Conservation (phyloP, 2,888 invertebrate genomes). For the Liodrosophila aerea region DNA sequence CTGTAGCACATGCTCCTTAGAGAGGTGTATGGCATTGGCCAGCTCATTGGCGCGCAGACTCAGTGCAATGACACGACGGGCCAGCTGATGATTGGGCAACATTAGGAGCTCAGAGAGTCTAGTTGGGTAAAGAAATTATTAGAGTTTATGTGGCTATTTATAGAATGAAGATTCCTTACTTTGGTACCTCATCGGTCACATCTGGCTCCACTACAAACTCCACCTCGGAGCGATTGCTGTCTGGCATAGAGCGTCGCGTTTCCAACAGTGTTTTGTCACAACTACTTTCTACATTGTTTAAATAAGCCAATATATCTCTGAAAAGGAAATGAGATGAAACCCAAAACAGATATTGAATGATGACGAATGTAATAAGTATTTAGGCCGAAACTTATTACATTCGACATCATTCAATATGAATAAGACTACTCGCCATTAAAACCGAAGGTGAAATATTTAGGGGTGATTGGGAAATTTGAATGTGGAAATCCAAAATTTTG, state of each 20-base stretch:
- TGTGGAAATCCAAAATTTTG: too few relatives aligned
- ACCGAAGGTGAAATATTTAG: too few relatives aligned
- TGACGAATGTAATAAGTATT: neutral
- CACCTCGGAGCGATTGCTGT: slow-evolving; percentile 80
- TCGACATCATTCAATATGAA: too few relatives aligned
- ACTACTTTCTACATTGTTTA: slow-evolving; percentile 82
- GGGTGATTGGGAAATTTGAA: too few relatives aligned
- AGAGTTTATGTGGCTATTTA: too few relatives aligned
- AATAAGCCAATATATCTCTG: slow-evolving; percentile 81
- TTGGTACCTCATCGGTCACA: slow-evolving; percentile 82
- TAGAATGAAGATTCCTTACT: too few relatives aligned
- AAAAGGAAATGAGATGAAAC: too few relatives aligned
- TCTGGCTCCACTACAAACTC: slow-evolving; percentile 82
- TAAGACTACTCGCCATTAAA: too few relatives aligned
- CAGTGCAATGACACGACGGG: slow-evolving; percentile 80
- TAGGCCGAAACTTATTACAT: too few relatives aligned
- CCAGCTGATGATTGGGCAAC: slow-evolving; percentile 82
- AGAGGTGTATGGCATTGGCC: slow-evolving; percentile 81
- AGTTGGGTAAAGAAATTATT: too few relatives aligned
- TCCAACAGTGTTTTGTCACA: slow-evolving; percentile 82
- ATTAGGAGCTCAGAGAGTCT: slow-evolving; percentile 82
- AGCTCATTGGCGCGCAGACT: slow-evolving; percentile 82
- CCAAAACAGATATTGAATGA: too few relatives aligned
- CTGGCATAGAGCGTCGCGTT: slow-evolving; percentile 80
- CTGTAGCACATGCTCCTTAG: slow-evolving; percentile 81